A percentile compares a stretch with the other conserved stretches of the same genome.
phyloP scores from a whole-genome alignment of 2,113 vertebrate genomes.

The Neofelis nebulosa region DNA sequence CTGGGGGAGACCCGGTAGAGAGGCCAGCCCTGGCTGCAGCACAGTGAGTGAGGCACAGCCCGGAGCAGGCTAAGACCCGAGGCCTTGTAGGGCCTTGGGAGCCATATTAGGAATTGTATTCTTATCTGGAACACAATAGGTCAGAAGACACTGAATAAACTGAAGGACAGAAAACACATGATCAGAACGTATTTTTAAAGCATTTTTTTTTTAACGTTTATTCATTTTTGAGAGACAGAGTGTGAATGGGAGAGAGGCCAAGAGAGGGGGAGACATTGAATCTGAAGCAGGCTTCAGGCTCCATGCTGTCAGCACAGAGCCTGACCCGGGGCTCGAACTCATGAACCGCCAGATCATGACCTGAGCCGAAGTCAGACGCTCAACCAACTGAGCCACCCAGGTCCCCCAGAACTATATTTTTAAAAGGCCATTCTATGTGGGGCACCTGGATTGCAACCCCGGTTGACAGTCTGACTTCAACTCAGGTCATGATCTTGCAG shows the following conservation, averaged over 20 bases:
- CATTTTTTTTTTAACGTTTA: too few relatives aligned
- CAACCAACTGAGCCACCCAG: too few relatives aligned
- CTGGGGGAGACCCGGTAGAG: fast-evolving
- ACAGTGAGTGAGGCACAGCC: not conserved
- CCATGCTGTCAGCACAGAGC: too few relatives aligned
- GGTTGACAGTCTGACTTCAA: not conserved
- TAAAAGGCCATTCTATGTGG: not conserved
- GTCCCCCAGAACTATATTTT: not conserved
- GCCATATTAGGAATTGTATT: not conserved
- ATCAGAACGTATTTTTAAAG: conserved; percentile 28
- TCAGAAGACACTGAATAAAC: conserved; percentile 1
- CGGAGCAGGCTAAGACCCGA: not conserved
- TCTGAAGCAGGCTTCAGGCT: too few relatives aligned
- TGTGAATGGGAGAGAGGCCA: too few relatives aligned
- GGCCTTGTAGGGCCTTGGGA: not conserved
- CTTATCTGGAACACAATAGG: not conserved
- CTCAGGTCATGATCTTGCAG: not conserved
- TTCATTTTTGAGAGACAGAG: too few relatives aligned
- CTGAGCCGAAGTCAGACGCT: too few relatives aligned
- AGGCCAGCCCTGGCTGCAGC: fast-evolving
- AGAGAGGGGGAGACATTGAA: too few relatives aligned
- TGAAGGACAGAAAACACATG: conserved; percentile 11
- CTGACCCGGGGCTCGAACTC: too few relatives aligned
- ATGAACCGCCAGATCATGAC: too few relatives aligned
- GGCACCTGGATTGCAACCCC: not conserved